phyloP scores from a whole-genome alignment of 2,113 vertebrate genomes.

The Pagrus major region DNA sequence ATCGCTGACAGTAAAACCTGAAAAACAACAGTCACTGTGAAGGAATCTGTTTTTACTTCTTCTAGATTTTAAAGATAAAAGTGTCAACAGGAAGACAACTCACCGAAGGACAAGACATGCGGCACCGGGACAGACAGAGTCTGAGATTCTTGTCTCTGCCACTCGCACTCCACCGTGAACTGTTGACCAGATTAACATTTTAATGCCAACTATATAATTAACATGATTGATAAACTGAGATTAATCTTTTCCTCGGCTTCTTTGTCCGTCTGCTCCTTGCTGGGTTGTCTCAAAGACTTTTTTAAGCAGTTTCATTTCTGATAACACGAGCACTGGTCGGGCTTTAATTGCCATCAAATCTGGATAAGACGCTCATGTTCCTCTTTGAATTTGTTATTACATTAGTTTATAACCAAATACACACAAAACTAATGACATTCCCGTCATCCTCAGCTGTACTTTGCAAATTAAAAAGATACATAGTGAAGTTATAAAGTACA shows the following conservation, averaged over 20 bases:
- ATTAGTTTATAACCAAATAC: neutral
- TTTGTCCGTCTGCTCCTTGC: neutral
- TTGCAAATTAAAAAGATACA: neutral
- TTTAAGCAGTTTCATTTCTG: too few species aligned
- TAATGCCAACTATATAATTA: neutral
- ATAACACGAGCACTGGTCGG: too few species aligned
- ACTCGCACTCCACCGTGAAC: conserved; percentile 95
- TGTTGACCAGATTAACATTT: conserved; percentile 64
- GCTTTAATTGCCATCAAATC: too few species aligned
- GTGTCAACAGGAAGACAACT: conserved; percentile 59
- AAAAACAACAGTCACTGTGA: conserved; percentile 16
- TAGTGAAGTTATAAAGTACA: too few species aligned
- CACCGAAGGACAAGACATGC: conserved; percentile 92
- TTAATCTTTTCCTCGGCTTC: neutral
- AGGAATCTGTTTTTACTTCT: neutral
- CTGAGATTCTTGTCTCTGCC: conserved; percentile 88
- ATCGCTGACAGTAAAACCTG: conserved; percentile 90
- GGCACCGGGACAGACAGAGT: conserved; percentile 87
- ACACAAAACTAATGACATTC: neutral
- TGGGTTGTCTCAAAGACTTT: neutral
- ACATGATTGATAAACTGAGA: neutral
- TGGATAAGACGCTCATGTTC: too few species aligned
- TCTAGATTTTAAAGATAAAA: fast-evolving
- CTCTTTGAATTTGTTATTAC: too few species aligned
- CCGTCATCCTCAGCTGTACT: neutral